Conservation (phyloP, 2,888 invertebrate genomes). For the Andrena praecox region DNA sequence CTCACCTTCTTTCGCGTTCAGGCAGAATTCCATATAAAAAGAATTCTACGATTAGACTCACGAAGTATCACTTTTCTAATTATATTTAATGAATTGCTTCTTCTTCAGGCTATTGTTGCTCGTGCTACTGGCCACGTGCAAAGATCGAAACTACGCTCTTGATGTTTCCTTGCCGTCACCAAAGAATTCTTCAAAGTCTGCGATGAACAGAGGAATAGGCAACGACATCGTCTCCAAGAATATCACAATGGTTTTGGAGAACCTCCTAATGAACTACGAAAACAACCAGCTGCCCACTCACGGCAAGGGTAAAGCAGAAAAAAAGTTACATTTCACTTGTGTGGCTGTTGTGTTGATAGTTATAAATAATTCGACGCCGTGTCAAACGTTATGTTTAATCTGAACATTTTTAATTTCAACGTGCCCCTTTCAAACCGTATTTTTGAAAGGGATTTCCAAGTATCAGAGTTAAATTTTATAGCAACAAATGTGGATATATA, state of each 20-base stretch:
- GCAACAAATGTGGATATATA: too few species aligned
- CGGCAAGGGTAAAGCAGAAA: conserved; percentile 89
- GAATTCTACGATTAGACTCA: too few species aligned
- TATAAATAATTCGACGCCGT: too few species aligned
- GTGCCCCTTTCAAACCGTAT: too few species aligned
- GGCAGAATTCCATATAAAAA: too few species aligned
- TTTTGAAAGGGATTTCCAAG: too few species aligned
- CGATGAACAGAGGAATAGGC: conserved; percentile 85
- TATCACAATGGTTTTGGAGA: conserved; percentile 94
- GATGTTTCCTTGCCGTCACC: conserved; percentile 27
- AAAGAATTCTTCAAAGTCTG: conserved; percentile 67
- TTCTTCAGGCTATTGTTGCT: conserved; percentile 50
- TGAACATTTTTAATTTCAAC: too few species aligned
- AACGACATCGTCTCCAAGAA: conserved; percentile 93
- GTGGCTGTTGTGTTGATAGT: too few species aligned
- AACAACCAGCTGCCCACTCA: conserved; percentile 96
- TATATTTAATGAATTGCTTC: neutral
- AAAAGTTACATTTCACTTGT: neutral
- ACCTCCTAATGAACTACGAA: conserved; percentile 95
- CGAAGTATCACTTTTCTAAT: neutral
- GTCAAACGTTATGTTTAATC: too few species aligned
- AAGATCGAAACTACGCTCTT: conserved; percentile 65
- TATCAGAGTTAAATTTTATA: too few species aligned
- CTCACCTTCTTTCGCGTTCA: too few species aligned
- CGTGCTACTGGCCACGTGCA: conserved; percentile 70